Percentiles rank a stretch among this genome's conserved stretches.
Evolutionary conservation across 2,797 vertebrate genomes (phyloP).

Genomic region (Crypturellus tataupa): DNA sequence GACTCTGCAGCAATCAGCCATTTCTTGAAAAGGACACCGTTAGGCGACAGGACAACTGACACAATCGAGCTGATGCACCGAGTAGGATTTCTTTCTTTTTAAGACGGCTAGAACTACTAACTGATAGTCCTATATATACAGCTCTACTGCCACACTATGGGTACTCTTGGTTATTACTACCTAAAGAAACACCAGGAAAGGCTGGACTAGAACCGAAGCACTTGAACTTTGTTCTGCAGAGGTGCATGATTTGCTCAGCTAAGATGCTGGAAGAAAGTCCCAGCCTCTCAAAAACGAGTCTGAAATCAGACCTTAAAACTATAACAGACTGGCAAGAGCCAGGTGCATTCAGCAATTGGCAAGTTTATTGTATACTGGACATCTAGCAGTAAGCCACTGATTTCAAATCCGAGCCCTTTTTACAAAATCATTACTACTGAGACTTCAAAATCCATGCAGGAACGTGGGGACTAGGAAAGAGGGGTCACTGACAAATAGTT

Average conservation of each 20-base stretch:
- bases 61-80: accelerated
- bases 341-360: accelerated
- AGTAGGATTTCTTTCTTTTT: not conserved
- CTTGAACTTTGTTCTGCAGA: not conserved
- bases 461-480: not conserved
- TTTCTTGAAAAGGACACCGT: accelerated
- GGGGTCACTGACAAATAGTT: not conserved
- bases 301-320: not conserved
- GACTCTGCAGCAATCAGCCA: accelerated
- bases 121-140: not conserved
- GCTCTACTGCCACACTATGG: slow-evolving; percentile 96
- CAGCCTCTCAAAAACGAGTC: not conserved
- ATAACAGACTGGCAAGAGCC: accelerated
- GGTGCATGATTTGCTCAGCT: not conserved
- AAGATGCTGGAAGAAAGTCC: not conserved
- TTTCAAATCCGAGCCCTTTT: not conserved
- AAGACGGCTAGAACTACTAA: not conserved
- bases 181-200: not conserved
- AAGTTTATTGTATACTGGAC: accelerated
- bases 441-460: not conserved
- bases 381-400: accelerated
- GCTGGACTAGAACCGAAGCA: not conserved
- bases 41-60: not conserved
- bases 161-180: slow-evolving; percentile 87
- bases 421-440: not conserved